A percentile compares a stretch with the other conserved stretches of the same genome.
Conservation (phyloP, 2,113 vertebrate species). For the Podilymbus podiceps region DNA sequence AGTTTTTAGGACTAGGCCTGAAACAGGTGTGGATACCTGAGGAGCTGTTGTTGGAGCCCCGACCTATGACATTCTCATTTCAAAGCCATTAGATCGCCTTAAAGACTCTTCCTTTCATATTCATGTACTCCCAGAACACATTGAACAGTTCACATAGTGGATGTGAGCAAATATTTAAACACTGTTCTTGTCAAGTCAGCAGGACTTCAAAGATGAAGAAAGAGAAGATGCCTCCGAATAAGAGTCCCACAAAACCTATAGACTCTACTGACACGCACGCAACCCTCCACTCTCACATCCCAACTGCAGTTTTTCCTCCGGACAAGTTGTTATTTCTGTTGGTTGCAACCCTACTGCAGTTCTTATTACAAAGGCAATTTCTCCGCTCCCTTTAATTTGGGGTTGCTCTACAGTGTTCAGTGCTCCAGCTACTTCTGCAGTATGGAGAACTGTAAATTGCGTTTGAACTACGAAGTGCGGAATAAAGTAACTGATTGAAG, state of each 20-base stretch:
- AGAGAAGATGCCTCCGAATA: background rate
- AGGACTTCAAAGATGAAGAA: background rate
- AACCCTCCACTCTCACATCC: background rate
- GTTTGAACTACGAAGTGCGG: background rate
- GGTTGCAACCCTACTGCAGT: background rate
- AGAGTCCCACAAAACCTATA: background rate
- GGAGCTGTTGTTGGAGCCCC: accelerated
- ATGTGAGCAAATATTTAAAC: background rate
- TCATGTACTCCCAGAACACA: background rate
- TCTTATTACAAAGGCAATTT: slow-evolving; percentile 21
- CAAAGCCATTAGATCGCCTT: background rate
- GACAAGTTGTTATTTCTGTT: background rate
- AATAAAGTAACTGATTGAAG: slow-evolving; percentile 39
- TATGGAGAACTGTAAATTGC: background rate
- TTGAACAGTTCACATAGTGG: background rate
- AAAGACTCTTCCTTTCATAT: background rate
- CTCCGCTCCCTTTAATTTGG: slow-evolving; percentile 43
- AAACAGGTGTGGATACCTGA: background rate
- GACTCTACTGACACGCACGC: background rate
- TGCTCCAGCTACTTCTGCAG: background rate
- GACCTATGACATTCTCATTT: background rate
- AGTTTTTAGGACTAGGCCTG: background rate
- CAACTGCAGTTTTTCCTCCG: background rate
- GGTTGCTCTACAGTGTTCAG: background rate
- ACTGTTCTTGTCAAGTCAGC: background rate